phyloP scores from a whole-genome alignment of 2,888 invertebrate genomes.

The Drepanosiphum platanoidis region DNA sequence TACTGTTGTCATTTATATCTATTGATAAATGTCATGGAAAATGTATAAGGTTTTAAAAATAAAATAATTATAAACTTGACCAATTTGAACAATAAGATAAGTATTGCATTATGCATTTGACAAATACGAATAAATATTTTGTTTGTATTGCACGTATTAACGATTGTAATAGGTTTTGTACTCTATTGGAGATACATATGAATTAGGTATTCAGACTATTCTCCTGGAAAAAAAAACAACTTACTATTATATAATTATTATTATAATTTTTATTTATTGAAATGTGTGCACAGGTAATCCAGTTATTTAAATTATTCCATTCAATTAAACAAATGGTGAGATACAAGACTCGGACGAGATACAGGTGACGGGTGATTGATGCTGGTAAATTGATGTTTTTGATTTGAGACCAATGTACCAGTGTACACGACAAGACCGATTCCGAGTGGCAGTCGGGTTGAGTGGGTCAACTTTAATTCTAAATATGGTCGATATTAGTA shows the following conservation, averaged over 20 bases:
- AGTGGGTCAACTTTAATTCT: too few relatives aligned
- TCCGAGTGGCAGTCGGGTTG: too few relatives aligned
- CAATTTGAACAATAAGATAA: slow-evolving; percentile 35
- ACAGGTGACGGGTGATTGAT: too few relatives aligned
- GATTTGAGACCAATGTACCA: too few relatives aligned
- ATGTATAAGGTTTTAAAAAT: neutral
- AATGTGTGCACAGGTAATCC: neutral
- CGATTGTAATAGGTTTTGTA: slow-evolving; percentile 5
- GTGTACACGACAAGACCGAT: too few relatives aligned
- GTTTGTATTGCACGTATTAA: slow-evolving; percentile 5
- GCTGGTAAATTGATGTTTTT: too few relatives aligned
- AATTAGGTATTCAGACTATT: slow-evolving; percentile 21
- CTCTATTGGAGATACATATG: neutral
- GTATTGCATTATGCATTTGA: slow-evolving; percentile 12
- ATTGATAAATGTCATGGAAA: neutral
- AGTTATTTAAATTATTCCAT: slow-evolving; percentile 6
- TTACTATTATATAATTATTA: neutral
- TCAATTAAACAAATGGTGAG: neutral
- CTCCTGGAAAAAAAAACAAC: neutral
- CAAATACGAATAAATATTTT: slow-evolving; percentile 10
- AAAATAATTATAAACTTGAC: slow-evolving; percentile 2
- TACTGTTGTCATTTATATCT: neutral
- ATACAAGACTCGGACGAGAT: too few relatives aligned
- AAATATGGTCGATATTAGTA: too few relatives aligned
- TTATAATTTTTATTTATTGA: slow-evolving; percentile 10